These are phyloP conservation scores for Dynastes tityus DNA, from an alignment of 2,888 invertebrate species.

Conservation along the genomic window DNA sequence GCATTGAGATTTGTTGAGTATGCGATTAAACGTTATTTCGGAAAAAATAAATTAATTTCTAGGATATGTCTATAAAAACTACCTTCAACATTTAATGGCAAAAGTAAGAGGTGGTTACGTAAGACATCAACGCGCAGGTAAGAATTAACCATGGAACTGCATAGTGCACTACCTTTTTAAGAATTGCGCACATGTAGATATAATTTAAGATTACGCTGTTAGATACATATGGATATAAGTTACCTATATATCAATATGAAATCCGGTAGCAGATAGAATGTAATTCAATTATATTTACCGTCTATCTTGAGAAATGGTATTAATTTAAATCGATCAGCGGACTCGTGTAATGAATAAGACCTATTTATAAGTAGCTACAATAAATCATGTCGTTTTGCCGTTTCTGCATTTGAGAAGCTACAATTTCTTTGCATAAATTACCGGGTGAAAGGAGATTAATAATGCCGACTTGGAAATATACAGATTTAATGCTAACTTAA, in stretches of 20 bases:
- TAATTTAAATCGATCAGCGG: slow-evolving; percentile 22
- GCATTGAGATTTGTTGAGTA: too few species aligned
- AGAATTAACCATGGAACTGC: too few species aligned
- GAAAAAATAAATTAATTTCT: too few species aligned
- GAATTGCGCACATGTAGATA: too few species aligned
- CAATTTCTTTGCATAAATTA: slow-evolving; percentile 42
- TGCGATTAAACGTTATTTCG: too few species aligned
- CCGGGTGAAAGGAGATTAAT: slow-evolving; percentile 45
- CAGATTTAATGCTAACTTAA: slow-evolving; percentile 53
- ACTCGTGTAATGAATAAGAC: slow-evolving; percentile 40
- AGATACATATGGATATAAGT: too few species aligned
- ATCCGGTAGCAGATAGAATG: not conserved
- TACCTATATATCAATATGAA: not conserved
- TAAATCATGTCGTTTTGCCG: slow-evolving; percentile 40
- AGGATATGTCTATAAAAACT: too few species aligned
- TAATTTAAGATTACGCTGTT: too few species aligned
- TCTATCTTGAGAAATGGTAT: slow-evolving; percentile 7
- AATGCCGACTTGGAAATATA: slow-evolving; percentile 38
- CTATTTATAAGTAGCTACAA: slow-evolving; percentile 25
- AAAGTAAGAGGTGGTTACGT: too few species aligned
- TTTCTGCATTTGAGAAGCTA: slow-evolving; percentile 30
- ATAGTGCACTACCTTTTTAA: too few species aligned
- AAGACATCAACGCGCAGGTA: too few species aligned
- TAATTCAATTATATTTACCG: slow-evolving; percentile 22
- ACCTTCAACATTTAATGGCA: too few species aligned